These are phyloP conservation scores for Pampusana beccarii DNA, from an alignment of 2,113 vertebrate species.

Conservation along the genomic window DNA sequence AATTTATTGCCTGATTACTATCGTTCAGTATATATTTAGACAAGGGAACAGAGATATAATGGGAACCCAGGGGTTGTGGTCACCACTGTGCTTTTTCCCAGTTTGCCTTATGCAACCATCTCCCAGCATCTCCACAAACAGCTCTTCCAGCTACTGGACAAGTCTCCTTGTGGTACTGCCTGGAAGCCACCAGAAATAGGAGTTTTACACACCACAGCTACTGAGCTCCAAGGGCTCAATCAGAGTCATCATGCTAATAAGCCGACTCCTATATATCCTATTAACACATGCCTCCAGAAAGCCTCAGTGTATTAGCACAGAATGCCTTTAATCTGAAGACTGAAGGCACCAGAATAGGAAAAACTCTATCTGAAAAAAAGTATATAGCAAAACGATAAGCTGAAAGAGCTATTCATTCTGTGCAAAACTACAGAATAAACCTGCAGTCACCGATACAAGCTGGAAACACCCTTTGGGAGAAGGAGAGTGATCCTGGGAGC, in stretches of 20 bases:
- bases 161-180: background rate
- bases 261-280: background rate
- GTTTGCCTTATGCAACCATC: background rate
- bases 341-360: background rate
- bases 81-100: background rate
- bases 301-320: background rate
- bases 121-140: background rate
- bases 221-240: background rate
- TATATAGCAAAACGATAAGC: rapidly evolving
- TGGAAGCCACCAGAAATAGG: background rate
- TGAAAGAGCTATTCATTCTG: background rate
- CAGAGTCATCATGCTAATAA: background rate
- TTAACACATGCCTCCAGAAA: conserved; percentile 2
- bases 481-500: rapidly evolving
- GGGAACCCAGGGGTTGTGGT: background rate
- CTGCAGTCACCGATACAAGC: background rate
- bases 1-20: conserved; percentile 23
- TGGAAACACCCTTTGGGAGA: background rate
- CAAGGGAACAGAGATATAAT: background rate
- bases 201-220: background rate
- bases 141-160: background rate
- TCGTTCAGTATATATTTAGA: conserved; percentile 4
- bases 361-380: background rate
- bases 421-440: background rate
- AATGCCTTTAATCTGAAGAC: background rate